Base-by-base conservation (phyloP, 2,113 vertebrate species). In the Percopsis transmontana region DNA sequence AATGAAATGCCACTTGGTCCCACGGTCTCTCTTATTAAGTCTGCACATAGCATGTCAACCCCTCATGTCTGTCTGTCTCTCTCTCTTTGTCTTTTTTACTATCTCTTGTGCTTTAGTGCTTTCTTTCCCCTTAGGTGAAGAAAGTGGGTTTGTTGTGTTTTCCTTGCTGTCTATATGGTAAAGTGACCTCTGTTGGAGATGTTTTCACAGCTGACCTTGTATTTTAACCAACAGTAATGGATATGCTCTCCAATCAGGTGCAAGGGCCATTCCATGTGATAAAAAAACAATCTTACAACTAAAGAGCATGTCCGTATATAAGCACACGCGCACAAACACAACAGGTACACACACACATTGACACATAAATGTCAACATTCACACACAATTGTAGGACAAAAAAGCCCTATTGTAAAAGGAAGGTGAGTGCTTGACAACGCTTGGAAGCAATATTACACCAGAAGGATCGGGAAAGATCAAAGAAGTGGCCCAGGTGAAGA, bases 1-100 rank as follows among this genome's bases (percentile, higher is more conserved):
- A 79, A 85, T 82, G 69, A 76, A 72, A 74, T 75, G 79, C 68
- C 86, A 82, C 71, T 66, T 51, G 66, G 74, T 62, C 75, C 52
- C 74, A 38, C 62, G 57, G 60, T 62, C 54, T 54, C 66, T 70
- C 70, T 75, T 70, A 66, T 61, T 62, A 78, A 80, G 51, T 65
- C 62, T 11, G 27, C 56, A 64, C 60, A 74, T 64, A 60, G 47
- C 13, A 0, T 20, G 18, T 68, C 61, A 69, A 73, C 2, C 14
- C 8, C 53, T 55, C 13, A 12, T 56, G 13, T 56, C 15, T 16
- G 16, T 9, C 54, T 38, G 19, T 54, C 52, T 27, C 52, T 13
- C 24, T 15, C 53, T 24, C 53, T 55, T 15, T 9, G 2, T 10
- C 44, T 58, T 67, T 64, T 48, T 48, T 51, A 51, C 58, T 13